Conservation (phyloP, 2,113 vertebrate genomes). For the Heliornis fulica region DNA sequence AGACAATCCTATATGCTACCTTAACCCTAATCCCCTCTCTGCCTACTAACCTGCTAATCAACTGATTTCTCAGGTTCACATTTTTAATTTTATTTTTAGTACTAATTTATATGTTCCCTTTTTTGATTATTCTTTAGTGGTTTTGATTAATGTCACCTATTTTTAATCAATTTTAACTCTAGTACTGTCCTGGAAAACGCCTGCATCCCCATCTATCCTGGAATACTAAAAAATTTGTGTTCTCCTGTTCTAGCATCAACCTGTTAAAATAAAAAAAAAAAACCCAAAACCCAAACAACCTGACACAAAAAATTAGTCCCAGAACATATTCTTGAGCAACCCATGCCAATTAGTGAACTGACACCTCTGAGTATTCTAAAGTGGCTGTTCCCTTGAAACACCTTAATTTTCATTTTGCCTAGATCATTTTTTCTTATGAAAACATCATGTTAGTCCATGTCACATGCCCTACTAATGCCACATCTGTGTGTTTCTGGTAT, state of each 20-base stretch:
- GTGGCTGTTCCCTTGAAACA: background rate
- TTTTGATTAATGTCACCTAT: background rate
- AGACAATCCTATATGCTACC: background rate
- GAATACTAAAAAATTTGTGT: background rate
- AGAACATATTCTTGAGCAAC: background rate
- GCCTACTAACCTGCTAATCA: background rate
- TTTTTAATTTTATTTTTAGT: background rate
- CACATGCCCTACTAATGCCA: background rate
- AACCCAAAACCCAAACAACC: too few species aligned
- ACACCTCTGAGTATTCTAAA: background rate
- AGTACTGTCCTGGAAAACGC: background rate
- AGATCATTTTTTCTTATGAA: background rate
- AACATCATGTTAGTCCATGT: rapidly evolving
- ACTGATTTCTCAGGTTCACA: background rate
- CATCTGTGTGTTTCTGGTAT: background rate
- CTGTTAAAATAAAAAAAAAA: background rate
- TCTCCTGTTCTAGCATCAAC: background rate
- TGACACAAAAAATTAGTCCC: background rate
- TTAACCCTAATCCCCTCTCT: background rate
- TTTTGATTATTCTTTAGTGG: background rate
- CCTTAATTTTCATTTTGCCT: background rate
- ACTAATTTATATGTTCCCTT: background rate
- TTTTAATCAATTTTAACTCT: background rate
- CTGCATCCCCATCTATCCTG: background rate
- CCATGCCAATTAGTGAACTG: background rate